Percentiles rank a stretch among this genome's conserved stretches.
Evolutionary conservation across 2,888 invertebrate species (phyloP).

Genomic region (Marronus borbonicus): DNA sequence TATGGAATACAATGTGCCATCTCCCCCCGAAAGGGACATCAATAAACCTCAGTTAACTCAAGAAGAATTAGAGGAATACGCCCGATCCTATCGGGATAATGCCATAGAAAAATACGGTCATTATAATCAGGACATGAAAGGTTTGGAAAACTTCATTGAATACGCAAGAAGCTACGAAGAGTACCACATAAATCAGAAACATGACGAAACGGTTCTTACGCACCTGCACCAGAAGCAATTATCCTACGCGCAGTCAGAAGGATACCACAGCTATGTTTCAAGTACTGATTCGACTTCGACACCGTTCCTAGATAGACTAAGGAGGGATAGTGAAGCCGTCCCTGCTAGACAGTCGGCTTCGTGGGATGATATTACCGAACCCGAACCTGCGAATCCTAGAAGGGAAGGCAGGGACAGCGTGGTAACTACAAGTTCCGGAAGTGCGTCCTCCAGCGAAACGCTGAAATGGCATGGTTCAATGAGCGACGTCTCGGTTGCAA

Average conservation of each 20-base stretch:
- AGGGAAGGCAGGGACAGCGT: constrained; percentile 76
- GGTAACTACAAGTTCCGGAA: constrained; percentile 75
- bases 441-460: constrained; percentile 83
- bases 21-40: constrained; percentile 80
- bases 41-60: constrained; percentile 71
- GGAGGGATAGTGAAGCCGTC: constrained; percentile 76
- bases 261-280: constrained; percentile 86
- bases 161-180: constrained; percentile 78
- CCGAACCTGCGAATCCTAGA: constrained; percentile 57
- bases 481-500: constrained; percentile 80
- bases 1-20: constrained; percentile 78
- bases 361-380: constrained; percentile 69
- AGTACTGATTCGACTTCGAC: constrained; percentile 84
- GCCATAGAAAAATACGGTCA: constrained; percentile 66
- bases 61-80: constrained; percentile 81
- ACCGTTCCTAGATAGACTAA: constrained; percentile 82
- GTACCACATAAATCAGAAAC: constrained; percentile 63
- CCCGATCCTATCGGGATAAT: constrained; percentile 74
- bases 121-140: constrained; percentile 66
- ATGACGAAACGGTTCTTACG: constrained; percentile 68
- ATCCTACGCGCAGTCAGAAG: constrained; percentile 85
- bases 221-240: constrained; percentile 81
- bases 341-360: constrained; percentile 64
- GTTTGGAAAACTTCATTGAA: constrained; percentile 77
- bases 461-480: constrained; percentile 85